These are phyloP conservation scores for Argyrosomus japonicus DNA, from an alignment of 2,113 vertebrate genomes.

Conservation along the genomic window DNA sequence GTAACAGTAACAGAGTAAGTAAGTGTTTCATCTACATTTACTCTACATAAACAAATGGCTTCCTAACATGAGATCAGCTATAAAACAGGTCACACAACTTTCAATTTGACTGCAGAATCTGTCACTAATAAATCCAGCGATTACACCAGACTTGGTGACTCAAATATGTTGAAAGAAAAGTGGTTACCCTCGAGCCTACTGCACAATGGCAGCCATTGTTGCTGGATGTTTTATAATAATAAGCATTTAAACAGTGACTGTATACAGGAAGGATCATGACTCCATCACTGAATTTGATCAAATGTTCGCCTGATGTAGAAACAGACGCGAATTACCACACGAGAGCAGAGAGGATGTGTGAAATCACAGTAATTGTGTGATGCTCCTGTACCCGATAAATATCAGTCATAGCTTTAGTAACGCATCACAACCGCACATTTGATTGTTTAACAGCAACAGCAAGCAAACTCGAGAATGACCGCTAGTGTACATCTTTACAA, in stretches of 20 bases:
- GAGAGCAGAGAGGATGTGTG: neutral
- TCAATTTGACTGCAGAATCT: slow-evolving; percentile 13
- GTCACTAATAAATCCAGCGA: neutral
- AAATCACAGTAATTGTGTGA: slow-evolving; percentile 17
- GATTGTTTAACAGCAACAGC: neutral
- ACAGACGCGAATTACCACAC: slow-evolving; percentile 12
- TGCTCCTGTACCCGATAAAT: neutral
- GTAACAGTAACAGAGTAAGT: too few species aligned
- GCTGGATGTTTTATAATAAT: neutral
- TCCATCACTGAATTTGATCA: neutral
- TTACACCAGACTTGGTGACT: slow-evolving; percentile 24
- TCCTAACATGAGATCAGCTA: neutral
- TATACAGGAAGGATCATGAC: slow-evolving; percentile 31
- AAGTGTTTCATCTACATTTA: neutral
- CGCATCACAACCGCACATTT: neutral
- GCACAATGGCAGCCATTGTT: slow-evolving; percentile 5
- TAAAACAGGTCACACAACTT: neutral
- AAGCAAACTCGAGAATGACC: neutral
- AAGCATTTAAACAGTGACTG: slow-evolving; percentile 4
- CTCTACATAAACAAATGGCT: neutral
- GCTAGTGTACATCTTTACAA: neutral
- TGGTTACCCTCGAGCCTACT: neutral
- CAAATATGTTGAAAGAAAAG: slow-evolving; percentile 25
- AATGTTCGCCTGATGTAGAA: slow-evolving; percentile 10
- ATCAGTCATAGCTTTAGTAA: too few species aligned